Base-by-base conservation (phyloP, 2,888 invertebrate genomes). In the Scaptomyza tumidula region DNA sequence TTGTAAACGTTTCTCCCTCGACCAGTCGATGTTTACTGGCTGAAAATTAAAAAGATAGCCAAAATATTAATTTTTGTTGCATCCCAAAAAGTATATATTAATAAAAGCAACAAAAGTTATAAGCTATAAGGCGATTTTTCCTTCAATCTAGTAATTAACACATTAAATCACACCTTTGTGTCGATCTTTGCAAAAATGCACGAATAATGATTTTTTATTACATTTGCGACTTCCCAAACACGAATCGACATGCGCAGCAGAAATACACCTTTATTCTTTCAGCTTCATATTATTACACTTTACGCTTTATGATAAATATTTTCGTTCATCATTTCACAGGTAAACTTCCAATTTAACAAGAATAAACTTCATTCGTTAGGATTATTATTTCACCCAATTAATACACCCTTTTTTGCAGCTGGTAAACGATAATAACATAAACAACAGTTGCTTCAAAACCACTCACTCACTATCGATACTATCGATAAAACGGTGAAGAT, bases 1-100 rank as follows among this genome's bases (percentile, higher is more conserved):
- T 94, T 78, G 29, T 60, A 19, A 2, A 16, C 37, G 14, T 24
- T 24, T 0, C 31, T 27, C 24, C 31, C 4, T 50, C 31, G 13
- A 35, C 10, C 16, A 16, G 33, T 24, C 1, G 3, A 10, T 19
- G 3, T 9, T 13, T 14, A 5, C 19, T 49, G 2, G 19, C 33
- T 9, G 13, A n/a, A 49, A 33, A 31, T 9, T 33, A 13, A 49
- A 33, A 49, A 10, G 5, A 2, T 19, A 11, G 9, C 7, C 16
- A 33, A 31, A 33, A 9, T 6, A 19, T n/a, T 33, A 19, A 33
- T 19, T 48, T 14, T 48, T 31, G 11, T 48, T 6, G 4, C 14
- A 4, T 11, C 29, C 29, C 6, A 7, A 29, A 16, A 31, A 13
- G 14, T 16, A 6, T 16, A 4, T 7, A 46, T 9, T n/a, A 31